A percentile compares a stretch with the other conserved stretches of the same genome.
These are phyloP conservation scores for Plusia festucae DNA, from an alignment of 2,888 invertebrate genomes.

Conservation along the genomic window DNA sequence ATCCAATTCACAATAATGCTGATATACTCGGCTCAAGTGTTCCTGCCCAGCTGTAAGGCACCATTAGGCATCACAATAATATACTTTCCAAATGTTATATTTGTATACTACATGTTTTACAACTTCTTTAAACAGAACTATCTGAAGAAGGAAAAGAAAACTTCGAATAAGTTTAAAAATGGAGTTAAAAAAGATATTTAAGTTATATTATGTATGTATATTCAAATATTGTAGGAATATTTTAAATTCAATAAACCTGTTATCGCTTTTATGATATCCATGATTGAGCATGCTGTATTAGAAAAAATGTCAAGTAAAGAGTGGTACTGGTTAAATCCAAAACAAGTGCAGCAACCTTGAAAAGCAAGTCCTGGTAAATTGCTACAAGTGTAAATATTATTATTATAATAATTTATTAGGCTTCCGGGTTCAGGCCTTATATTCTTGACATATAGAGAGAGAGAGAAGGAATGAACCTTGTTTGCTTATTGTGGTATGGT, in stretches of 20 bases:
- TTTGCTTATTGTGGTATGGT: too few species aligned
- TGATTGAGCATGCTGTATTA: too few species aligned
- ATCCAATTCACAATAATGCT: constrained; percentile 92
- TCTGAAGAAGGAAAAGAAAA: constrained; percentile 44
- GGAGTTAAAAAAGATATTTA: constrained; percentile 45
- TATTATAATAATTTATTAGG: too few species aligned
- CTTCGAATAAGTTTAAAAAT: constrained; percentile 26
- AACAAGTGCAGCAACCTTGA: too few species aligned
- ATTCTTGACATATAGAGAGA: too few species aligned
- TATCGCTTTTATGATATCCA: too few species aligned
- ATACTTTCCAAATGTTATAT: constrained; percentile 90
- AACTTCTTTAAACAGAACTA: constrained; percentile 91
- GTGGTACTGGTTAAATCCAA: too few species aligned
- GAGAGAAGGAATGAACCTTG: too few species aligned
- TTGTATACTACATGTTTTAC: constrained; percentile 92
- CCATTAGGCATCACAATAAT: constrained; percentile 84
- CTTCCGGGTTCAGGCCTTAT: too few species aligned
- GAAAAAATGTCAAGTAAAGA: too few species aligned
- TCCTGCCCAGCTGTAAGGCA: constrained; percentile 89
- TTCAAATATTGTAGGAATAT: neutral
- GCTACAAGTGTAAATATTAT: too few species aligned
- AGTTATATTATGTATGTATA: neutral
- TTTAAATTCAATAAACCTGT: neutral
- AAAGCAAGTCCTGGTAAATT: too few species aligned
- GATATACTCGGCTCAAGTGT: constrained; percentile 87